These are phyloP conservation scores for Lasioglossum zephyrum DNA, from an alignment of 2,888 invertebrate genomes.

Conservation along the genomic window DNA sequence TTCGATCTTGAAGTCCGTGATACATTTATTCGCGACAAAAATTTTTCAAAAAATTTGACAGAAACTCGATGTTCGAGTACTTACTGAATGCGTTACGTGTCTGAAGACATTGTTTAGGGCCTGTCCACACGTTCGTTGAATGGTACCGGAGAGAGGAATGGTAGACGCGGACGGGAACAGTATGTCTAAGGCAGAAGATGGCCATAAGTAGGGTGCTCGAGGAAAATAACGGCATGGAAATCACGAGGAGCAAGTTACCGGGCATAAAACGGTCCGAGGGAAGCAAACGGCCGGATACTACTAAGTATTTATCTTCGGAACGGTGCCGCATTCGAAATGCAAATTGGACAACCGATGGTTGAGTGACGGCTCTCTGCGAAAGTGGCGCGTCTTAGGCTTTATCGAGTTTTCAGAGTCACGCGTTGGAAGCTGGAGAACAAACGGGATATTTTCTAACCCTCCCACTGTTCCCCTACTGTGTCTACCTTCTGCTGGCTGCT, in stretches of 20 bases:
- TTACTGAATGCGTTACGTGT: too few species aligned
- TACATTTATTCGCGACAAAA: too few species aligned
- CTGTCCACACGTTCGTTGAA: too few species aligned
- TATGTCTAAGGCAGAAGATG: not conserved
- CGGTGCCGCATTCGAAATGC: constrained; percentile 52
- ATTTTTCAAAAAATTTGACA: too few species aligned
- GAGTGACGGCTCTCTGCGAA: constrained; percentile 20
- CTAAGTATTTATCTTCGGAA: constrained; percentile 60
- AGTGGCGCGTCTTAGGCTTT: constrained; percentile 48
- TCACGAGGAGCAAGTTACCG: constrained; percentile 19
- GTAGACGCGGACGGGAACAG: not conserved
- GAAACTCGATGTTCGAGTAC: too few species aligned
- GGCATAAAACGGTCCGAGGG: constrained; percentile 34
- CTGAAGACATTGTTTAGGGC: too few species aligned
- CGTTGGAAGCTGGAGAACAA: constrained; percentile 48
- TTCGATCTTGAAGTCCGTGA: too few species aligned
- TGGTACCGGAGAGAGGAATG: not conserved
- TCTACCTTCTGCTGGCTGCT: not conserved
- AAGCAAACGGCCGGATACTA: constrained; percentile 15
- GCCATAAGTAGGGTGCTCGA: not conserved
- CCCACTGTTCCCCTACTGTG: not conserved
- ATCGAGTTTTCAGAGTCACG: constrained; percentile 62
- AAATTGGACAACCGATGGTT: constrained; percentile 48
- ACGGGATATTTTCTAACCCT: constrained; percentile 49
- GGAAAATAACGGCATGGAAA: constrained; percentile 16